phyloP scores from a whole-genome alignment of 2,797 vertebrate genomes.

The Micropoecilia bifurca region DNA sequence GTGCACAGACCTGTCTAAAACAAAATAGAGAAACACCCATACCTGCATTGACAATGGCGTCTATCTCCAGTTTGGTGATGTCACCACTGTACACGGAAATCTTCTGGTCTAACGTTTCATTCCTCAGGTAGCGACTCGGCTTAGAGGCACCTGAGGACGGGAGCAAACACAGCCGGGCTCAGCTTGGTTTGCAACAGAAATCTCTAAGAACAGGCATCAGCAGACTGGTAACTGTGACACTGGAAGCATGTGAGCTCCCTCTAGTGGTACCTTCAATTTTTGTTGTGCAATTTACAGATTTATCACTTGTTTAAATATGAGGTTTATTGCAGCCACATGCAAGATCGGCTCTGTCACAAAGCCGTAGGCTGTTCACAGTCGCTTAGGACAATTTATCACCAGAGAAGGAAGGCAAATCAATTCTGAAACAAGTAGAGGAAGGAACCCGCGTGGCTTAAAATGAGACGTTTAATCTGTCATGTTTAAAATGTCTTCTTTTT shows the following conservation, averaged over 20 bases:
- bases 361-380: not conserved
- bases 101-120: slow-evolving; percentile 83
- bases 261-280: not conserved
- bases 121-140: slow-evolving; percentile 46
- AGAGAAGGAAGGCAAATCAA: not conserved
- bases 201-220: not conserved
- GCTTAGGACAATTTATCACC: not conserved
- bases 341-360: not conserved
- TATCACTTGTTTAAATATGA: not conserved
- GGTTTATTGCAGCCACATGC: not conserved
- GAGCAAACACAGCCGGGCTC: slow-evolving; percentile 8
- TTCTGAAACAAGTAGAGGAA: not conserved
- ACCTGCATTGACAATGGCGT: slow-evolving; percentile 91
- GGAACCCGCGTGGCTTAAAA: not conserved
- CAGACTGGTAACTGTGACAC: not conserved
- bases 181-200: not conserved
- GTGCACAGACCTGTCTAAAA: not conserved
- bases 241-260: slow-evolving; percentile 1
- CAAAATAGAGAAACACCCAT: slow-evolving; percentile 29
- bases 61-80: slow-evolving; percentile 91
- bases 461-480: not conserved
- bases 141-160: slow-evolving; percentile 45
- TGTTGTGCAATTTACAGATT: not conserved
- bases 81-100: slow-evolving; percentile 88
- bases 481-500: not conserved